phyloP scores from a whole-genome alignment of 2,113 vertebrate genomes.

The Polypterus senegalus region DNA sequence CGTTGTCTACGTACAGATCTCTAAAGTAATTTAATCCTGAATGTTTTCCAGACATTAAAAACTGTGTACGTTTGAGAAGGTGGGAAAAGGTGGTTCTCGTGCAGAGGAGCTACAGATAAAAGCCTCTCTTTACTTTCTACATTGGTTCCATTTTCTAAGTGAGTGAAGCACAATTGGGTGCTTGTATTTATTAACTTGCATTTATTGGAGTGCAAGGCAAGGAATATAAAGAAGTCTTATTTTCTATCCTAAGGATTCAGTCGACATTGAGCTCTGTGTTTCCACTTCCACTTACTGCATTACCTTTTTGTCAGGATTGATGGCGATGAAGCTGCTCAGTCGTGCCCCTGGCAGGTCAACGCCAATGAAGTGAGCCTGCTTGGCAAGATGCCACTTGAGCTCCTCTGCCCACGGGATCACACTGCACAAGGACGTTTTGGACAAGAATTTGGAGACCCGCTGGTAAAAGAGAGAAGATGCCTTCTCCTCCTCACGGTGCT shows the following conservation, averaged over 20 bases:
- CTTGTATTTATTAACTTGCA: too few relatives aligned
- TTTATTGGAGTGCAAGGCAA: too few relatives aligned
- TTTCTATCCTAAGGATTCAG: not conserved
- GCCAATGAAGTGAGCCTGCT: conserved; percentile 20
- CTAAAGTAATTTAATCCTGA: too few relatives aligned
- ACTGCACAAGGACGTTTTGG: conserved; percentile 25
- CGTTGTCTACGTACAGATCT: too few relatives aligned
- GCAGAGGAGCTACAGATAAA: too few relatives aligned
- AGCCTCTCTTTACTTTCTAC: too few relatives aligned
- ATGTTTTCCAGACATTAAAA: too few relatives aligned
- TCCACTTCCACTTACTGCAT: not conserved
- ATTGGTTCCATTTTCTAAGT: too few relatives aligned
- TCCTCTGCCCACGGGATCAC: conserved; percentile 36
- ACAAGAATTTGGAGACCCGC: conserved; percentile 36
- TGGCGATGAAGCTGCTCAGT: conserved; percentile 31
- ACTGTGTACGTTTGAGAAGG: too few relatives aligned
- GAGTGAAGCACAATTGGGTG: too few relatives aligned
- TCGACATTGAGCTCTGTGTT: not conserved
- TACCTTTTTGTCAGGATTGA: conserved; percentile 40
- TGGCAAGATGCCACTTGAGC: conserved; percentile 26
- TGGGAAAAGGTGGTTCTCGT: too few relatives aligned
- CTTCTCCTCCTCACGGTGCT: conserved; percentile 27
- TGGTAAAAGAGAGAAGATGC: conserved; percentile 28
- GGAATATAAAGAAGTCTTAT: too few relatives aligned
- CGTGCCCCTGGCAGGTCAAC: conserved; percentile 30